phyloP scores from a whole-genome alignment of 2,113 vertebrate genomes.

The Bos javanicus region DNA sequence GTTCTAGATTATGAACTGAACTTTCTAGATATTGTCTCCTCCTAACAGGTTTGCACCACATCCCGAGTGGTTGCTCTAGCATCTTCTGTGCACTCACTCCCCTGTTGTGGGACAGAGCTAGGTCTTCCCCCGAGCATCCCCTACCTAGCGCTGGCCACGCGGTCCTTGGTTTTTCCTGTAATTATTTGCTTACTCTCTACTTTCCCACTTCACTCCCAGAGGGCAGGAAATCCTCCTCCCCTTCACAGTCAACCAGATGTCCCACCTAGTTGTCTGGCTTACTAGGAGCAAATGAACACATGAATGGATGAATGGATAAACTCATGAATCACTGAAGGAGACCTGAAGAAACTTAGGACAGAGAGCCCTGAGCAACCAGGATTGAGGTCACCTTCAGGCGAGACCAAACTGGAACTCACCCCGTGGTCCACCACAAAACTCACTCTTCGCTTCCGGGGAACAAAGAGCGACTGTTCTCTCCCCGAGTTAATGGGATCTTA shows the following conservation, averaged over 20 bases:
- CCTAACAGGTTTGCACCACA: rapidly evolving
- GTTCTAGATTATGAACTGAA: not conserved
- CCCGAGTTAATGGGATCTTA: not conserved
- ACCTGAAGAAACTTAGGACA: not conserved
- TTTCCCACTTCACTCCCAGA: not conserved
- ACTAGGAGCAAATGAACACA: rapidly evolving
- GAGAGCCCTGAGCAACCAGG: not conserved
- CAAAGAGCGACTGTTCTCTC: not conserved
- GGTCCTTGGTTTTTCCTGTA: rapidly evolving
- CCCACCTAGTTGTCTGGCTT: not conserved
- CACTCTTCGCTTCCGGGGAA: not conserved
- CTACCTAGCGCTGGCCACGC: rapidly evolving
- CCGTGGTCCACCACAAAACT: too few relatives aligned
- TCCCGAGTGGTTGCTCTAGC: rapidly evolving
- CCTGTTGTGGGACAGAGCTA: rapidly evolving
- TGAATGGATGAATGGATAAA: not conserved
- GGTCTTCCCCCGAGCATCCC: rapidly evolving
- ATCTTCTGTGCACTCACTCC: rapidly evolving
- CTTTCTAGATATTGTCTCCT: not conserved
- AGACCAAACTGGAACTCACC: too few relatives aligned
- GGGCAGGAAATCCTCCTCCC: not conserved
- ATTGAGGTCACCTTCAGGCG: not conserved
- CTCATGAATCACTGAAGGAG: too few relatives aligned
- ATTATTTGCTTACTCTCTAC: not conserved
- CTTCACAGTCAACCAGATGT: not conserved